Evolutionary conservation across 53 echinoderm and acorn worm genomes (phyloP), one percentile per base, ranked within the genome.

Genomic region (Hippasteria phrygiana): DNA sequence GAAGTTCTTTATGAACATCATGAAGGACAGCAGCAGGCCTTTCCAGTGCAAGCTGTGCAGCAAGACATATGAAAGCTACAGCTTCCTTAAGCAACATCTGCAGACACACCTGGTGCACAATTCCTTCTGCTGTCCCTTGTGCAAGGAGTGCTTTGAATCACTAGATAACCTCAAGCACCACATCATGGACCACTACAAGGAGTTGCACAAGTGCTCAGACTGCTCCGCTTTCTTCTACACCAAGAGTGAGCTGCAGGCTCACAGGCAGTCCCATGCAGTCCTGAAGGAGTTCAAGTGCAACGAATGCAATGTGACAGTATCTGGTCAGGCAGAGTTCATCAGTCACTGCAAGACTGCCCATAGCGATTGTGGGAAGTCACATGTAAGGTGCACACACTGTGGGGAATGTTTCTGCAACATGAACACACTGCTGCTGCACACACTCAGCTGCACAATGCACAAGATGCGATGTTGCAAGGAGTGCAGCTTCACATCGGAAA

Each of bases 51-150:
- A 88, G 74, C 59, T 88, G 62, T 88, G 88, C 65, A 81, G 31
- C 65, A 42, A 65, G 81, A 27, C 63, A 7, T 81, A 37, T 65
- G 81, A 20, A 40, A 65, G 14, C 62, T 81, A 81, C 34, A 18
- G 9, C 7, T 65, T 39, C 42, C 40, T 81, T 17, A 81, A 64
- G 81, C 69, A 63, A 47, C 88, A 88, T 46, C 71, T 93, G 50
- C 75, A 93, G 72, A 85, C 51, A 1, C 93, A 93, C 70, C 46
- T 93, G 85, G 51, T 93, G 43, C 78, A 90, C 48, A 78, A 87
- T 77, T 93, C 90, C 81, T 81, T 64, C 81, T 65, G 81, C 64
- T 95, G 95, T 53, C 95, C 92, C 0, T 87, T 95, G n/a, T 95
- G 95, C 72, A 75, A 77, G 43, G 34, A 87, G 17, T 70, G 86